Base-by-base conservation (phyloP, 2,888 invertebrate genomes). In the Gymnocheta viridis region DNA sequence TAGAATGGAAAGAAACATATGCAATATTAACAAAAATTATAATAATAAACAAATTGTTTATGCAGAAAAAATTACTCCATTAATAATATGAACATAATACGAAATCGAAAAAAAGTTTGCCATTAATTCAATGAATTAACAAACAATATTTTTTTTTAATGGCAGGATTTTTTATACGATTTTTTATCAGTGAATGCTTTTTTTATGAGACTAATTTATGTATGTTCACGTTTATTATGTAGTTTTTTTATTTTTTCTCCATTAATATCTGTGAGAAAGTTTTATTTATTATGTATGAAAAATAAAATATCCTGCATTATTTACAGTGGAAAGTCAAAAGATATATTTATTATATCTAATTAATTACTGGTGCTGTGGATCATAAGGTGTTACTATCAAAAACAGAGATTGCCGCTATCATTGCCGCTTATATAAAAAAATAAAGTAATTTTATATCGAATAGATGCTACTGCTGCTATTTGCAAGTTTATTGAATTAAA, bases 91-190 rank as follows among this genome's bases (percentile, higher is more conserved):
- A 64, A 56, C 19, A 47, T 51, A 62, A 72, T 56, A 38, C 10
- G n/a, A 56, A 67, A 73, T 54, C 27, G 17, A 49, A 17, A 56
- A 58, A 72, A 64, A 44, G n/a, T n/a, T 41, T 3, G 41, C 4
- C 69, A 76, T 81, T 76, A 76, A 76, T 81, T 81, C 69, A 81
- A 62, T 81, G 62, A 76, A 74, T 76, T 81, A 69, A 76, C 81
- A 81, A 74, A 81, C 62, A 69, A 62, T 69, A 62, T 72, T 58
- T 73, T 66, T 66, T 51, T n/a, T 60, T 72, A 32, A 56, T 51
- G 32, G 19, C 4, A 19, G 14, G 3, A 24, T 24, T 49, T 41
- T 66, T 60, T 62, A 27, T 54, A 9, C 7, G 27, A 7, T 73
- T 67, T 73, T 80, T 81, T 69, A 69, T 76, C 47, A 29, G 32